A percentile compares a stretch with the other conserved stretches of the same genome.
Evolutionary conservation across 2,113 vertebrate species (phyloP).

Genomic region (Dromas ardeola): DNA sequence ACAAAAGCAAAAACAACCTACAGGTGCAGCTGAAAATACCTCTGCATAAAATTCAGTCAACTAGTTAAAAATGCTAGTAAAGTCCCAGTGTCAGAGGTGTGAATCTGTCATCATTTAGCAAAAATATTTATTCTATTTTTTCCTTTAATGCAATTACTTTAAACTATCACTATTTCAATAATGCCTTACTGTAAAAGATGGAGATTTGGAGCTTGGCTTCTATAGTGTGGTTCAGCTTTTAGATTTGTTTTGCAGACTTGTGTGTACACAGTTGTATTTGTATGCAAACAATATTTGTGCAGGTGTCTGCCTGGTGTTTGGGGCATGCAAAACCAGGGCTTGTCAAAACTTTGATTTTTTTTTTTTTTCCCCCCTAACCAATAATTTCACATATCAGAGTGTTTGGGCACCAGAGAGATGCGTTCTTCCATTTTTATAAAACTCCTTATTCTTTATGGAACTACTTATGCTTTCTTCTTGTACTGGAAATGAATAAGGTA

Average conservation of each 20-base stretch:
- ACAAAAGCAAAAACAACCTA: background rate
- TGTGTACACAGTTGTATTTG: background rate
- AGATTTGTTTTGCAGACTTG: background rate
- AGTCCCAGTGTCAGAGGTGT: background rate
- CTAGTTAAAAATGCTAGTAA: background rate
- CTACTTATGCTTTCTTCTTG: background rate
- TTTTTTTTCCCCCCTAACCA: background rate
- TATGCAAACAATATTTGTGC: conserved; percentile 6
- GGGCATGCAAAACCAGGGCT: background rate
- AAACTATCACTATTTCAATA: background rate
- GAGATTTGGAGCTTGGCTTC: background rate
- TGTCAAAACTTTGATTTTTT: background rate
- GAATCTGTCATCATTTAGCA: background rate
- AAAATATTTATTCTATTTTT: background rate
- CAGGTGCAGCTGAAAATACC: conserved; percentile 24
- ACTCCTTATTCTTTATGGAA: background rate
- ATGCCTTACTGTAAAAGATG: background rate
- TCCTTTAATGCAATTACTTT: background rate
- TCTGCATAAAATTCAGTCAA: background rate
- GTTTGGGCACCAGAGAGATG: background rate
- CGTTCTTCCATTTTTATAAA: background rate
- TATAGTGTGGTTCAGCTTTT: background rate
- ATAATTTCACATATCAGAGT: background rate
- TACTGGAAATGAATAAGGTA: background rate
- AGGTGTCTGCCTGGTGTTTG: background rate